These are phyloP conservation scores for Petrocephalus schoutedeni DNA, from an alignment of 2,797 vertebrate genomes.

Conservation along the genomic window DNA sequence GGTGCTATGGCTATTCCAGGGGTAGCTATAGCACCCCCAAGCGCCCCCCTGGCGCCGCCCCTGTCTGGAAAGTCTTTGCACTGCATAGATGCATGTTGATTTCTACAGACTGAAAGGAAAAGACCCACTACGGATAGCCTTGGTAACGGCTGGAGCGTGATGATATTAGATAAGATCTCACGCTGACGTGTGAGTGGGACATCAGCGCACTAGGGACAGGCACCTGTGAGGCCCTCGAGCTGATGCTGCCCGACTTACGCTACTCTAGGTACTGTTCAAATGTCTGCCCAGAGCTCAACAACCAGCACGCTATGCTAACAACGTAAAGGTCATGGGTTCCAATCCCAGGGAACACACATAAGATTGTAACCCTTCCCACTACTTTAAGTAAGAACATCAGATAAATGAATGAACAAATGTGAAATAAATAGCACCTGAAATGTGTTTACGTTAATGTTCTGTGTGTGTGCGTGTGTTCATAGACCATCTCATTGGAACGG, in stretches of 20 bases:
- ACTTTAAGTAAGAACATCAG: not conserved
- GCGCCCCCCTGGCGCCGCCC: too few relatives aligned
- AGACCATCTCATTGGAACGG: not conserved
- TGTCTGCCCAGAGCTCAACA: not conserved
- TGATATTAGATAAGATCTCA: not conserved
- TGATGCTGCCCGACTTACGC: not conserved
- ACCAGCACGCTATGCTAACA: not conserved
- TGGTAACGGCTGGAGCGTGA: not conserved
- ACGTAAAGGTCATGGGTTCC: not conserved
- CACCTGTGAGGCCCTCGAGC: not conserved
- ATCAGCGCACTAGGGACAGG: not conserved
- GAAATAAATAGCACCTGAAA: not conserved
- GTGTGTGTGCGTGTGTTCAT: not conserved
- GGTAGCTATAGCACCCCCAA: too few relatives aligned
- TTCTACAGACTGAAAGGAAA: not conserved
- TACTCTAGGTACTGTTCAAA: not conserved
- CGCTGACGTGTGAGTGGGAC: not conserved
- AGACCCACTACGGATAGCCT: not conserved
- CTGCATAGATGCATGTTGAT: not conserved
- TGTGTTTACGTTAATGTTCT: too few relatives aligned
- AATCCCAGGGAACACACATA: not conserved
- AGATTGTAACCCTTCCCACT: not conserved
- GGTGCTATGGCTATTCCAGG: too few relatives aligned
- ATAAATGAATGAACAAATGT: not conserved
- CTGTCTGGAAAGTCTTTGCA: not conserved